Evolutionary conservation across 92 coral and sea anemone species (phyloP), one percentile per base, ranked within the genome.

Genomic region (Palythoa grandis): DNA sequence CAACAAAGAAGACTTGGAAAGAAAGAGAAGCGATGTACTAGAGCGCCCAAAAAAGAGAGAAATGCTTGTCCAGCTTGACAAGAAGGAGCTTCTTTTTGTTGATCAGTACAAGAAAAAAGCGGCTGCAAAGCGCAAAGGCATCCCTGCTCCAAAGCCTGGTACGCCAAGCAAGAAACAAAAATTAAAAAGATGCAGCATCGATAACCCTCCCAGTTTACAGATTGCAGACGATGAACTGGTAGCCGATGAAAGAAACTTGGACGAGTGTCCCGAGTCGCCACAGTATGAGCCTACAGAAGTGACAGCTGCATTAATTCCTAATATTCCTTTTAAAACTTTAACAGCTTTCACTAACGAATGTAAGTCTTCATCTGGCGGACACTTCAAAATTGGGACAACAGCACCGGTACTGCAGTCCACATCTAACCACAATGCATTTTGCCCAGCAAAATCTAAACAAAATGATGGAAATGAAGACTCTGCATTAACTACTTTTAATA

Each of bases 201-300:
- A 68, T 20, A 15, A 23, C 24, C 73, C 37, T 68, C 24, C 37
- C 73, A 68, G 37, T 35, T 68, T 35, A 3, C 37, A 52, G 7
- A 52, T 7, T 52, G 12, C 56, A 52, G 56, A 52, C 12, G 56
- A 52, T 13, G 56, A 52, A 52, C 37, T 35, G 24, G 73, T 35
- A 12, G 29, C 40, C 7, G 29, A 68, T 20, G 39, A 35, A 6
- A 35, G 37, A 19, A 23, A 68, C 11, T 23, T 20, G 37, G 5
- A 68, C 20, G 37, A 20, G 20, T 68, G 73, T 68, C 73, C 73
- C 24, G 73, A 68, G 73, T 68, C 73, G 11, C 73, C 73, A 68
- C 37, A 20, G 73, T 68, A 68, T 35, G 73, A 23, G 24, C 37
- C 73, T 19, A 52, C 9, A 52, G 56, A 52, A 52, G 56, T 52